A percentile compares a stretch with the other conserved stretches of the same genome.
phyloP scores from a whole-genome alignment of 2,113 vertebrate genomes.

The Engystomops pustulosus region DNA sequence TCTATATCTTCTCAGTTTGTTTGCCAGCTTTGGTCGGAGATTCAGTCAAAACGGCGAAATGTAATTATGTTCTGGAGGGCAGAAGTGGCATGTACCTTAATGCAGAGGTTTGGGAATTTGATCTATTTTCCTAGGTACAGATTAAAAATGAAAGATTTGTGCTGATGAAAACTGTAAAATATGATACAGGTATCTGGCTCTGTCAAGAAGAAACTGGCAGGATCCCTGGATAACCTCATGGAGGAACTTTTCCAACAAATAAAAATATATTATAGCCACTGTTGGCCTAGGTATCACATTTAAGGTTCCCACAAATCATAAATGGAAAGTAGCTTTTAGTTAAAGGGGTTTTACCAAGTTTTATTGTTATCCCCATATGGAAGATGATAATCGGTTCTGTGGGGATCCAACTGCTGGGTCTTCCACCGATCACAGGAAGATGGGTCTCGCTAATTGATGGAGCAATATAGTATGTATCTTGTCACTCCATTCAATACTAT shows the following conservation, averaged over 20 bases:
- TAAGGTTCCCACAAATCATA: too few species aligned
- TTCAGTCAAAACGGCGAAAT: slow-evolving; percentile 34
- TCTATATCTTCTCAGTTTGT: slow-evolving; percentile 50
- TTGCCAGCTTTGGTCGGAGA: slow-evolving; percentile 35
- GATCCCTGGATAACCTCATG: slow-evolving; percentile 21
- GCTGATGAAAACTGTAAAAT: slow-evolving; percentile 32
- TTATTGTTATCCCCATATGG: too few species aligned
- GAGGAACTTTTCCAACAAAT: slow-evolving; percentile 1
- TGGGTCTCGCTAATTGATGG: too few species aligned
- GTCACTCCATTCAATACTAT: too few species aligned
- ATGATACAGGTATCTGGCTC: slow-evolving; percentile 6
- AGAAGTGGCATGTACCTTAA: slow-evolving; percentile 39
- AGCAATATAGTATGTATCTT: too few species aligned
- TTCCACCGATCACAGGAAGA: too few species aligned
- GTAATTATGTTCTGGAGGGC: slow-evolving; percentile 53
- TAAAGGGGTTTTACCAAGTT: too few species aligned
- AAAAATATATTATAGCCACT: not conserved
- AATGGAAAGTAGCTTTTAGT: too few species aligned
- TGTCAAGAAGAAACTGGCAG: not conserved
- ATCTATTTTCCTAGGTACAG: slow-evolving; percentile 42
- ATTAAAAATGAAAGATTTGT: slow-evolving; percentile 38
- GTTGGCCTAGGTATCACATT: not conserved
- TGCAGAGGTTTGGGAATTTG: slow-evolving; percentile 35
- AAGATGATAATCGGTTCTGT: too few species aligned
- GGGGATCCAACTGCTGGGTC: too few species aligned